phyloP scores from a whole-genome alignment of 2,113 vertebrate species.

The Platysternon megacephalum region DNA sequence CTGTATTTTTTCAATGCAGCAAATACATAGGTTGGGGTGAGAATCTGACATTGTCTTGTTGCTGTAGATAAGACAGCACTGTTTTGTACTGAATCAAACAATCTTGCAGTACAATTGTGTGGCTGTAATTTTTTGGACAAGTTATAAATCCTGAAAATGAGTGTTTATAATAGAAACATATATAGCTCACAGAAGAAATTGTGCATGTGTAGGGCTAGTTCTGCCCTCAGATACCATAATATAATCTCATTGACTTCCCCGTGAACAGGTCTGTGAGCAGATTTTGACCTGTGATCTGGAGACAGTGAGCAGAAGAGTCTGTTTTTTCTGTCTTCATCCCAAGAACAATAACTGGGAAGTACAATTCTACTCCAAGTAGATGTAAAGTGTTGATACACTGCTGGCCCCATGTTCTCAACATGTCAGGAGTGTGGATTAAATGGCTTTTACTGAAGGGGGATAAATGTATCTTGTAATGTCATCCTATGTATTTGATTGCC shows the following conservation, averaged over 20 bases:
- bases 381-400: rapidly evolving
- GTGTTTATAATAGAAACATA: background rate
- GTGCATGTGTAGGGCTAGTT: background rate
- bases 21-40: background rate
- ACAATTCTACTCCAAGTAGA: background rate
- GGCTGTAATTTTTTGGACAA: background rate
- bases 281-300: background rate
- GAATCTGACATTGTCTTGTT: background rate
- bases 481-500: background rate
- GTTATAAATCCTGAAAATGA: background rate
- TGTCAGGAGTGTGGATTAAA: background rate
- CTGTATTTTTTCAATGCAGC: background rate
- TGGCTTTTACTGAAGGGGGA: background rate
- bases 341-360: background rate
- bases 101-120: background rate
- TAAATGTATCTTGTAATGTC: background rate
- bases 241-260: background rate
- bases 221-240: background rate
- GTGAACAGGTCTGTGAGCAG: background rate
- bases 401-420: background rate
- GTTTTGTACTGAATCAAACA: background rate
- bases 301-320: background rate
- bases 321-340: background rate
- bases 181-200: background rate
- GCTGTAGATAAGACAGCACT: background rate